phyloP scores from a whole-genome alignment of 2,888 invertebrate species.

The Aporophyla lueneburgensis region DNA sequence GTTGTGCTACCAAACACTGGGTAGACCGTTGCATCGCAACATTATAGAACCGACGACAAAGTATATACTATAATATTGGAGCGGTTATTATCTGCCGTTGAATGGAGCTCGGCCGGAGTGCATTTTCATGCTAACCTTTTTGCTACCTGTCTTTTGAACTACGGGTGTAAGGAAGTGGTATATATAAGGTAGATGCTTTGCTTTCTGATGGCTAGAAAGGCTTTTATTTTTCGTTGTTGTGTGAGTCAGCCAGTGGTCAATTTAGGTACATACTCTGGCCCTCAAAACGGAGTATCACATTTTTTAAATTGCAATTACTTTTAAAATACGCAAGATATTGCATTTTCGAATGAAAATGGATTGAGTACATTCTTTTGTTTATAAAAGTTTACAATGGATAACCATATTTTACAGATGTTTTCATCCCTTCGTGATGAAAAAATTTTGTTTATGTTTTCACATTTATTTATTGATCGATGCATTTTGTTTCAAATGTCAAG shows the following conservation, averaged over 20 bases:
- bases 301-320: too few relatives aligned
- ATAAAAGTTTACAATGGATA: too few relatives aligned
- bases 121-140: constrained; percentile 51
- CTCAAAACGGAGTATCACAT: too few relatives aligned
- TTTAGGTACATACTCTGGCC: background rate
- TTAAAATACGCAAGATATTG: too few relatives aligned
- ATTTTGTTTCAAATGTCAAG: too few relatives aligned
- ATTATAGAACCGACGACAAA: constrained; percentile 25
- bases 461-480: too few relatives aligned
- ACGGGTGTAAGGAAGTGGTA: constrained; percentile 20
- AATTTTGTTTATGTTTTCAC: too few relatives aligned
- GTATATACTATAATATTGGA: constrained; percentile 33
- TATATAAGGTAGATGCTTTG: constrained; percentile 6
- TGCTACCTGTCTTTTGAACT: constrained; percentile 22
- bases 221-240: constrained; percentile 23
- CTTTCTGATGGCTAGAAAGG: constrained; percentile 14
- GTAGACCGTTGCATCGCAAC: background rate
- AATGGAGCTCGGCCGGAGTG: constrained; percentile 42
- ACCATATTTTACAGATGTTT: too few relatives aligned
- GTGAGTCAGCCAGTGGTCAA: constrained; percentile 14
- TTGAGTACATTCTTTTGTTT: too few relatives aligned
- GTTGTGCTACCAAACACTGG: background rate
- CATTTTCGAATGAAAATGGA: too few relatives aligned
- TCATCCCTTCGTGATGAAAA: too few relatives aligned
- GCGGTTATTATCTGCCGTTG: constrained; percentile 40